Evolutionary conservation across 2,113 vertebrate species (phyloP).

Genomic region (Myiagra hebetior): DNA sequence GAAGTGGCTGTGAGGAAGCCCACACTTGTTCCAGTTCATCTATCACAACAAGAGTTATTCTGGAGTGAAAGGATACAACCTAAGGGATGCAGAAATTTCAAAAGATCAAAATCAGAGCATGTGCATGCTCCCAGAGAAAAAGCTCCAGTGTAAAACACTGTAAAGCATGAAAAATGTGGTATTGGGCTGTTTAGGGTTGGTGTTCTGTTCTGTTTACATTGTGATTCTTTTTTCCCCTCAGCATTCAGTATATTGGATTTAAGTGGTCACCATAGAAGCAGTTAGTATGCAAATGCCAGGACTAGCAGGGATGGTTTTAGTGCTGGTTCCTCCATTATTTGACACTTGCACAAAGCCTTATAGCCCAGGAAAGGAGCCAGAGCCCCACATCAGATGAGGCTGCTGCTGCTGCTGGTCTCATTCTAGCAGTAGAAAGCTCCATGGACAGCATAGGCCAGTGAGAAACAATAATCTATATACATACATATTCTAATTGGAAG

Average conservation of each 20-base stretch:
- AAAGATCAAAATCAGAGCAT: conserved; percentile 32
- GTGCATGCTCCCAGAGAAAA: neutral
- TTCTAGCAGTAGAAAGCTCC: neutral
- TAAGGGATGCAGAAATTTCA: conserved; percentile 48
- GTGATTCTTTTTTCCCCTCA: neutral
- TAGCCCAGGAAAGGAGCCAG: neutral
- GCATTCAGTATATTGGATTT: neutral
- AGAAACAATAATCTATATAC: neutral
- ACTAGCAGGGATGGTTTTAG: neutral
- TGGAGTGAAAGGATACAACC: conserved; percentile 60
- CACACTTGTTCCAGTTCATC: conserved; percentile 67
- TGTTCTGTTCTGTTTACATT: neutral
- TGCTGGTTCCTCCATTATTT: neutral
- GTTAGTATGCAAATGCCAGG: neutral
- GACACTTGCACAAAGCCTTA: neutral
- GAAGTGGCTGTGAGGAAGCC: conserved; percentile 67
- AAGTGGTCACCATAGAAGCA: neutral
- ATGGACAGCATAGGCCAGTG: neutral
- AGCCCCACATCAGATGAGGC: neutral
- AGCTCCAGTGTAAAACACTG: neutral
- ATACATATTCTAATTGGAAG: neutral
- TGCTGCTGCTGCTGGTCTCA: neutral
- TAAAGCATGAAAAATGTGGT: neutral
- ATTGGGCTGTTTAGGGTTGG: neutral
- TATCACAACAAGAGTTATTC: conserved; percentile 50